These are phyloP conservation scores for Planiliza haematocheilus DNA, from an alignment of 2,113 vertebrate species.

Conservation along the genomic window DNA sequence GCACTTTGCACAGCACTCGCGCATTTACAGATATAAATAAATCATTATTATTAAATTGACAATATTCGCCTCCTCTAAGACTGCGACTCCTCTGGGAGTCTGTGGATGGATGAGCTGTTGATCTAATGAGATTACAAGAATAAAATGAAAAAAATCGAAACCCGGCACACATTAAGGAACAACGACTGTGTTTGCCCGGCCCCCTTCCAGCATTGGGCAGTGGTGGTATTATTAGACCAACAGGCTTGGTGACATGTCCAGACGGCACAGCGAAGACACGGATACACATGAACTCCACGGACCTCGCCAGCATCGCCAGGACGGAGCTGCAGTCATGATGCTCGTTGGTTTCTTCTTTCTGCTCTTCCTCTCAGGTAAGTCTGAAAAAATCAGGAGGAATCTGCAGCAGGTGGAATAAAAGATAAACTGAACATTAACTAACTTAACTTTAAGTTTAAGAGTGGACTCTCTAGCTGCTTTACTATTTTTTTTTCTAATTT, in stretches of 20 bases:
- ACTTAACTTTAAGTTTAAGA: too few species aligned
- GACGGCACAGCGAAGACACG: background rate
- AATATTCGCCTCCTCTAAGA: background rate
- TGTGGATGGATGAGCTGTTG: background rate
- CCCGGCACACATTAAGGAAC: background rate
- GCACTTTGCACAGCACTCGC: background rate
- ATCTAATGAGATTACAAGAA: conserved; percentile 34
- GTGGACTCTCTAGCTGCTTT: background rate
- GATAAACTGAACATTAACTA: background rate
- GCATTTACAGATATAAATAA: background rate
- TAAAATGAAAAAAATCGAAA: background rate
- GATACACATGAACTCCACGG: background rate
- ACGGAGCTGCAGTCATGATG: conserved; percentile 30
- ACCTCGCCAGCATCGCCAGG: background rate
- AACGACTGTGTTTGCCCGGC: conserved; percentile 2
- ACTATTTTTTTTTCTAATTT: too few species aligned
- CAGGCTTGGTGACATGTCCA: background rate
- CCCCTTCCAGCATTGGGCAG: conserved; percentile 11
- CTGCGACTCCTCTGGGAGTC: conserved; percentile 8
- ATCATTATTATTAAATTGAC: background rate
- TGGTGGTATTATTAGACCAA: background rate
- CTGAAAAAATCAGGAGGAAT: too few species aligned
- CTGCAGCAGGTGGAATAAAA: background rate
- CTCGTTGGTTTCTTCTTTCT: conserved; percentile 29
- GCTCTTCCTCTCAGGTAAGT: conserved; percentile 66